Evolutionary conservation across 92 coral and sea anemone genomes (phyloP).

Genomic region (Desmophyllum pertusum): DNA sequence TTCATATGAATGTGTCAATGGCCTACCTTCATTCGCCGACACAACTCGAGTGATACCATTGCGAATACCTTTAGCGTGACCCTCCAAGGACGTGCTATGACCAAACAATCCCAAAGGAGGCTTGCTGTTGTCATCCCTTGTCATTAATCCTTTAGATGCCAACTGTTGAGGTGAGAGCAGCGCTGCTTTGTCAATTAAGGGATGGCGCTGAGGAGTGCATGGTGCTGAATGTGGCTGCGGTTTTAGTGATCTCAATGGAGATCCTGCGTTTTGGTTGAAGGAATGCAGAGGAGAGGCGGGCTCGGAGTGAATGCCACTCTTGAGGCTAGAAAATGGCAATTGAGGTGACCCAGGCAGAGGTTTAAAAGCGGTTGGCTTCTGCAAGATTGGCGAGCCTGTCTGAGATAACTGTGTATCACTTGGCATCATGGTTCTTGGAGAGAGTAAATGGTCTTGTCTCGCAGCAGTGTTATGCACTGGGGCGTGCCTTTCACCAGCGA

Average conservation of each 20-base stretch:
- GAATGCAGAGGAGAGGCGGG: constrained; percentile 74
- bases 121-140: constrained; percentile 18
- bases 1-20: constrained; percentile 35
- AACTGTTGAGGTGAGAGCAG: constrained; percentile 51
- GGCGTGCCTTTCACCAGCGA: not conserved
- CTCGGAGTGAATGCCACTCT: constrained; percentile 76
- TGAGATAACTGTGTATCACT: constrained; percentile 3
- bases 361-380: constrained; percentile 86
- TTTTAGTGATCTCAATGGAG: constrained; percentile 25
- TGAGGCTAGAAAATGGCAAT: constrained; percentile 55
- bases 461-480: not conserved
- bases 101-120: constrained; percentile 22
- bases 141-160: constrained; percentile 18
- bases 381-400: constrained; percentile 45
- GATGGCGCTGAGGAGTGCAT: constrained; percentile 83
- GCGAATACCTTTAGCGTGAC: constrained; percentile 21
- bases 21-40: constrained; percentile 37
- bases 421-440: constrained; percentile 21
- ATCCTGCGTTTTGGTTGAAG: constrained; percentile 32
- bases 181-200: constrained; percentile 53
- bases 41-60: constrained; percentile 37
- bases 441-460: constrained; percentile 19
- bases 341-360: constrained; percentile 74
- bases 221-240: constrained; percentile 78
- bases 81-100: constrained; percentile 13